phyloP scores from a whole-genome alignment of 2,888 invertebrate species.

The Tipula lateralis region DNA sequence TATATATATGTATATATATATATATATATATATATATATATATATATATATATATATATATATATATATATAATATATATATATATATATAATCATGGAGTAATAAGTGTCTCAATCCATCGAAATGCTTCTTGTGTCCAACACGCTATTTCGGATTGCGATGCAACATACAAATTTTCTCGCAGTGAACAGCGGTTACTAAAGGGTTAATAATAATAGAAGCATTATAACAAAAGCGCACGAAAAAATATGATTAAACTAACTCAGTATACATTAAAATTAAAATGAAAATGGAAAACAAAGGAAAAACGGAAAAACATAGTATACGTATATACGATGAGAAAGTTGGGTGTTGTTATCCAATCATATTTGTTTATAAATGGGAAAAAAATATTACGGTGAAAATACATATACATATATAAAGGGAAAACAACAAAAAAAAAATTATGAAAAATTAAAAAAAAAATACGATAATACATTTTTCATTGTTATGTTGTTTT shows the following conservation, averaged over 20 bases:
- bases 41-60: too few relatives aligned
- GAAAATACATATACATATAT: neutral
- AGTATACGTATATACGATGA: neutral
- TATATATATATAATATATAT: too few relatives aligned
- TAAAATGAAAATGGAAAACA: neutral
- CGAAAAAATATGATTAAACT: conserved; percentile 24
- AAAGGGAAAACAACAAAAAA: neutral
- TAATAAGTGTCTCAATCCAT: too few relatives aligned
- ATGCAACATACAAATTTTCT: too few relatives aligned
- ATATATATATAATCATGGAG: too few relatives aligned
- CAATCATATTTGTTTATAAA: neutral
- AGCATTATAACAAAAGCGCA: neutral
- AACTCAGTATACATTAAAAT: conserved; percentile 19
- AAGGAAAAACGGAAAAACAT: neutral
- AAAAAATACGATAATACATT: neutral
- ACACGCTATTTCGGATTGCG: too few relatives aligned
- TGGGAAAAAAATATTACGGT: neutral
- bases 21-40: too few relatives aligned
- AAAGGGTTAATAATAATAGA: neutral
- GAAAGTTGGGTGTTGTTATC: conserved; percentile 2
- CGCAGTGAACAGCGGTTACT: too few relatives aligned
- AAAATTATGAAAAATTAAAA: neutral
- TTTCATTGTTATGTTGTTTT: conserved; percentile 24
- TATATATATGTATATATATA: too few relatives aligned
- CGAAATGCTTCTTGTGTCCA: too few relatives aligned